These are phyloP conservation scores for Oncorhynchus gorbuscha DNA, from an alignment of 2,113 vertebrate genomes.

Conservation along the genomic window DNA sequence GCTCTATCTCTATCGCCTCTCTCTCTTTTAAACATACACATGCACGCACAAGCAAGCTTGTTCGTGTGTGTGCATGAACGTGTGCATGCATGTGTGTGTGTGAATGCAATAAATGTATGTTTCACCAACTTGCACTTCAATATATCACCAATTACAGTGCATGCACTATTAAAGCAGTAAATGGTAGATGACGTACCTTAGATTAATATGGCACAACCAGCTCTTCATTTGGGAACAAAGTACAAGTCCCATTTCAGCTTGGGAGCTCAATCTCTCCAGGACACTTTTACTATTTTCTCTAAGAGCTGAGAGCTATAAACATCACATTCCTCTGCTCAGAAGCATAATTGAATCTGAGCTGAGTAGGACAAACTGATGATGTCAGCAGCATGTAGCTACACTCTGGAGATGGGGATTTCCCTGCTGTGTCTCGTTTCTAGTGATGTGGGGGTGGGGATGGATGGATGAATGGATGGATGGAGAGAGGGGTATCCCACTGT, in stretches of 20 bases:
- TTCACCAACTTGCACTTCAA: background rate
- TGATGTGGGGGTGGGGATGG: background rate
- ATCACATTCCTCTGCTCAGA: conserved; percentile 2
- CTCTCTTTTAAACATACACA: too few relatives aligned
- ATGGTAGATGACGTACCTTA: background rate
- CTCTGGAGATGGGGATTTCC: background rate
- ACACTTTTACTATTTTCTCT: background rate
- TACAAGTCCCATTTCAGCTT: background rate
- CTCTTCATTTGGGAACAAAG: background rate
- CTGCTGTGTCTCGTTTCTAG: background rate
- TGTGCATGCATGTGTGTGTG: background rate
- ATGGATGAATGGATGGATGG: background rate
- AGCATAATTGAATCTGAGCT: background rate
- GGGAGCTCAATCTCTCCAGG: background rate
- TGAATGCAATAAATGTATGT: background rate
- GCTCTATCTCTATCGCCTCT: background rate
- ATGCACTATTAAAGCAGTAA: background rate
- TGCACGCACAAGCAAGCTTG: background rate
- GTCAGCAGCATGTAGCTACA: background rate
- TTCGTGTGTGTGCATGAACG: background rate
- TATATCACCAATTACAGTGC: background rate
- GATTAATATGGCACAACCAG: background rate
- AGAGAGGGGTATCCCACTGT: too few relatives aligned
- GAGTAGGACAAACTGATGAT: conserved; percentile 13
- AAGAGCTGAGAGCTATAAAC: background rate